Percentiles rank a stretch among this genome's conserved stretches.
These are phyloP conservation scores for Bombus difficillimus DNA, from an alignment of 1,140 invertebrate genomes.

Conservation along the genomic window DNA sequence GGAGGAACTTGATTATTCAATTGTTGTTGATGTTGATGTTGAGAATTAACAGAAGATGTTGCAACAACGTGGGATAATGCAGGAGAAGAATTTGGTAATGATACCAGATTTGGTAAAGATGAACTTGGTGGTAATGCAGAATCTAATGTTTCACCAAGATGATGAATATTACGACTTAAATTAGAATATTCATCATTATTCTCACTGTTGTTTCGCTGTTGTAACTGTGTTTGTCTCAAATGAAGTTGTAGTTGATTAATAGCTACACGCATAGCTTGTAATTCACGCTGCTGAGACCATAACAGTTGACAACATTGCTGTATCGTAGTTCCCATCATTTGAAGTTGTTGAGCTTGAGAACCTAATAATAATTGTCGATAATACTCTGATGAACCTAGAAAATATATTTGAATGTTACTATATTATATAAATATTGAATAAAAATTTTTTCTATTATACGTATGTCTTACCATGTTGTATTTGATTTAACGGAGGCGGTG, in stretches of 20 bases:
- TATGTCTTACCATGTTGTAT: constrained; percentile 68
- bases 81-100: constrained; percentile 71
- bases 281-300: constrained; percentile 85
- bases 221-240: constrained; percentile 67
- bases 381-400: constrained; percentile 70
- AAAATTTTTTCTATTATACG: neutral
- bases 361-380: constrained; percentile 81
- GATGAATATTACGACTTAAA: constrained; percentile 69
- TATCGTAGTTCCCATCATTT: constrained; percentile 85
- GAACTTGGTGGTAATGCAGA: constrained; percentile 74
- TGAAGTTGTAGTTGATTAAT: constrained; percentile 77
- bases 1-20: constrained; percentile 94
- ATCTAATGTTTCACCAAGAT: constrained; percentile 68
- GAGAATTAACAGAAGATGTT: constrained; percentile 54
- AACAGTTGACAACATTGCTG: constrained; percentile 86
- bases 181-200: constrained; percentile 74
- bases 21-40: constrained; percentile 78
- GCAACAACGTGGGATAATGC: constrained; percentile 62
- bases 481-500: constrained; percentile 69
- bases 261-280: constrained; percentile 81
- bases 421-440: neutral
- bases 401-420: constrained; percentile 21
- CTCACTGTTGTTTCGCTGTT: constrained; percentile 57
- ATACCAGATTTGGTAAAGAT: constrained; percentile 76
- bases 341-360: constrained; percentile 84